A percentile compares a stretch with the other conserved stretches of the same genome.
phyloP scores from a whole-genome alignment of 2,797 vertebrate species.

The Liasis olivaceus region DNA sequence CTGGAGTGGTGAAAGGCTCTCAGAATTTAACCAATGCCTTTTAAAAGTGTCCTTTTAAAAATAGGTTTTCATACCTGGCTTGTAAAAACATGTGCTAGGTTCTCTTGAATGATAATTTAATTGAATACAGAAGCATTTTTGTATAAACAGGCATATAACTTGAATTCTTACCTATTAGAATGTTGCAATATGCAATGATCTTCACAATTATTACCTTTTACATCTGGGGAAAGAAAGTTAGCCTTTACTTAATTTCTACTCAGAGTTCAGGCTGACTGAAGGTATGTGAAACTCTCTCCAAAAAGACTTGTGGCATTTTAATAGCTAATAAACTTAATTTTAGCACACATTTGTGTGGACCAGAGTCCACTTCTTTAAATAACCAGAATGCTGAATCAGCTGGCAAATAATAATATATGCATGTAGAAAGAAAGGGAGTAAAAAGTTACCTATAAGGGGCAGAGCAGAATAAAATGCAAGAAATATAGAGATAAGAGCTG shows the following conservation, averaged over 20 bases:
- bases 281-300: not conserved
- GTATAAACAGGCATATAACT: not conserved
- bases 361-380: not conserved
- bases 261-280: not conserved
- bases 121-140: not conserved
- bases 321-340: not conserved
- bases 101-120: not conserved
- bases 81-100: not conserved
- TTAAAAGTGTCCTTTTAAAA: not conserved
- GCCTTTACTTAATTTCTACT: not conserved
- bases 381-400: not conserved
- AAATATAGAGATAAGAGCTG: not conserved
- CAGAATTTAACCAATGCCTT: not conserved
- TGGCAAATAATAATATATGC: not conserved
- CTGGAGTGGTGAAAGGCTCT: not conserved
- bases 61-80: not conserved
- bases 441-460: not conserved
- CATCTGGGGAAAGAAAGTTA: constrained; percentile 75
- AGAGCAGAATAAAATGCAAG: not conserved
- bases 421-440: not conserved
- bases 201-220: constrained; percentile 88
- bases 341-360: not conserved
- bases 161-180: constrained; percentile 87
- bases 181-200: constrained; percentile 96
- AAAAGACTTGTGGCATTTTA: not conserved